phyloP scores from a whole-genome alignment of 2,888 invertebrate species.

The Yponomeuta plumbellus region DNA sequence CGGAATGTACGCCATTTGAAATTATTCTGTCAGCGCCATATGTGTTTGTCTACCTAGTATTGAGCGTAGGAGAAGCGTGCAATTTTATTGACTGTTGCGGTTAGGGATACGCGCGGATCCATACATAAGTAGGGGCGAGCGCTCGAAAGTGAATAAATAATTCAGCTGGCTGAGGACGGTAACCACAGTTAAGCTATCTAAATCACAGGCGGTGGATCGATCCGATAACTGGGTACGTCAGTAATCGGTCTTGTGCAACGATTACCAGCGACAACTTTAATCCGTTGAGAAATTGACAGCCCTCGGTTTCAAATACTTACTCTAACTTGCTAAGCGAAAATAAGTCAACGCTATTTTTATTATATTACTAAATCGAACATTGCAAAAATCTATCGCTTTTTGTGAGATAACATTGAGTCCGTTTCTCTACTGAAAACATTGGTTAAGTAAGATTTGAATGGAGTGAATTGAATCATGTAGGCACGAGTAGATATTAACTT shows the following conservation, averaged over 20 bases:
- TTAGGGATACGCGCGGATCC: constrained; percentile 44
- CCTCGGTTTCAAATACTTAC: background rate
- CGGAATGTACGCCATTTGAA: background rate
- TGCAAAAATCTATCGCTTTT: background rate
- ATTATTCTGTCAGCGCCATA: background rate
- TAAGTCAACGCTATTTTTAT: background rate
- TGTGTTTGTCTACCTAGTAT: background rate
- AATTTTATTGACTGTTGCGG: constrained; percentile 57
- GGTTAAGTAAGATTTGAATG: too few relatives aligned
- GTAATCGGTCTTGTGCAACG: background rate
- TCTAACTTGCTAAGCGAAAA: background rate
- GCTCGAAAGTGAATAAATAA: constrained; percentile 10
- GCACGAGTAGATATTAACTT: too few relatives aligned
- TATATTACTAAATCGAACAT: background rate
- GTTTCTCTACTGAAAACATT: too few relatives aligned
- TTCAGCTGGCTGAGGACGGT: background rate
- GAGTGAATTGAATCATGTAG: too few relatives aligned
- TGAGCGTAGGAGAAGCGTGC: constrained; percentile 33
- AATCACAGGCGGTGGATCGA: background rate
- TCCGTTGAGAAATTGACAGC: constrained; percentile 6
- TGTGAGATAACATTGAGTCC: background rate
- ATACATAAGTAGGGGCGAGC: constrained; percentile 15
- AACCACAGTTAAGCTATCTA: background rate
- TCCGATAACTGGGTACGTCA: background rate
- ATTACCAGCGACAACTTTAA: constrained; percentile 1